Evolutionary conservation across 1,140 invertebrate species (phyloP).

Genomic region (Drosophila bifasciata): DNA sequence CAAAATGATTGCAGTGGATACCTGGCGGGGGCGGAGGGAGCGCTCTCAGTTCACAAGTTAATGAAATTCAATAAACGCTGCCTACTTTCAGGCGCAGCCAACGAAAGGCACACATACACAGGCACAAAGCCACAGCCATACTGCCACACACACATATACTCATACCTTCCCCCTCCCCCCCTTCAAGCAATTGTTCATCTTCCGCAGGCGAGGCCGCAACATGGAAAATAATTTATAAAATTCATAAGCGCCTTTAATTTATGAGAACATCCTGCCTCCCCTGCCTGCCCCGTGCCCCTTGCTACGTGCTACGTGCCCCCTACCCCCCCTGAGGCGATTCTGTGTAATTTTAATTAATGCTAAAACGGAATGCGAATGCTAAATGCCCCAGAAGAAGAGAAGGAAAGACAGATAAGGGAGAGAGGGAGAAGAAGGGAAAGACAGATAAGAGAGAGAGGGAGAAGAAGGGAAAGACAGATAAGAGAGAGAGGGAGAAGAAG

Average conservation of each 20-base stretch:
- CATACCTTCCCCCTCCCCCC: neutral
- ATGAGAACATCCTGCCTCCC: constrained; percentile 50
- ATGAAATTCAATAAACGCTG: constrained; percentile 75
- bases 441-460: constrained; percentile 8
- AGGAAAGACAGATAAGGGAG: neutral
- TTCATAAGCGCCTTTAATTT: constrained; percentile 81
- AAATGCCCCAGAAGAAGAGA: constrained; percentile 32
- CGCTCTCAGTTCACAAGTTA: constrained; percentile 40
- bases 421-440: neutral
- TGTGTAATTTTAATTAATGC: constrained; percentile 80
- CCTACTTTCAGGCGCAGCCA: constrained; percentile 45
- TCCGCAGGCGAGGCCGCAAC: constrained; percentile 30
- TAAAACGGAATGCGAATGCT: constrained; percentile 68
- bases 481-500: neutral
- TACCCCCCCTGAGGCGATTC: too few species aligned
- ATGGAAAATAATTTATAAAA: constrained; percentile 79
- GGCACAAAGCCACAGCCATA: too few species aligned
- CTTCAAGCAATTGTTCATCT: constrained; percentile 37
- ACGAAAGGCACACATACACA: too few species aligned
- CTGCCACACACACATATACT: too few species aligned
- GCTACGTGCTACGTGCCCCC: too few species aligned
- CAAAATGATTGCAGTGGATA: constrained; percentile 67
- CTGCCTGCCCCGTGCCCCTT: too few species aligned
- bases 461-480: neutral
- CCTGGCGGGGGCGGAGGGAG: neutral